Evolutionary conservation across 2,888 invertebrate species (phyloP).

Genomic region (Parapristionchus giblindavisi): DNA sequence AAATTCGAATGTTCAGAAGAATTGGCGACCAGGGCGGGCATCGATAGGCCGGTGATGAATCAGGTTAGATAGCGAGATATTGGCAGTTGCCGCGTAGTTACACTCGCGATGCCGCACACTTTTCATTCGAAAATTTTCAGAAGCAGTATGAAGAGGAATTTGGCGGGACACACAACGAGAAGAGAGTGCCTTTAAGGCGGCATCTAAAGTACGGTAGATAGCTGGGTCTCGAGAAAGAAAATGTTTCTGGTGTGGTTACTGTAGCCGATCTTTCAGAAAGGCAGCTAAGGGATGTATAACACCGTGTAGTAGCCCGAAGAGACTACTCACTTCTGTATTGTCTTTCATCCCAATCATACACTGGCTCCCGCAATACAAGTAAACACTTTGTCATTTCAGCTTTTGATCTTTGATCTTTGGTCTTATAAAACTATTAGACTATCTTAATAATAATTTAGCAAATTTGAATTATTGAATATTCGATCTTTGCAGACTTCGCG

Average conservation of each 20-base stretch:
- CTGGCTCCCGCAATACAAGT: slow-evolving; percentile 35
- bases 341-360: slow-evolving; percentile 31
- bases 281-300: background rate
- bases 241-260: too few relatives aligned
- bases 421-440: background rate
- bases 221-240: background rate
- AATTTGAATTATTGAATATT: background rate
- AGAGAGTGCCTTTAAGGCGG: background rate
- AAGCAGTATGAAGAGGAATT: slow-evolving; percentile 35
- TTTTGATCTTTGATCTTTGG: background rate
- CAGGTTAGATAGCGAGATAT: background rate
- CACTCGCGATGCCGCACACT: background rate
- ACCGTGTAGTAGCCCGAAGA: background rate
- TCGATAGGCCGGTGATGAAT: slow-evolving; percentile 34
- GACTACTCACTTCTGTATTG: background rate
- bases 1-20: too few relatives aligned
- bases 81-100: background rate
- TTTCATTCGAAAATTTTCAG: background rate
- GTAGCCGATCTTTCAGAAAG: background rate
- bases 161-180: background rate
- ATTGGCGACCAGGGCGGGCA: slow-evolving; percentile 25
- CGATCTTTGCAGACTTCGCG: slow-evolving; percentile 19
- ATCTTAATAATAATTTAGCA: background rate
- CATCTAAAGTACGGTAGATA: slow-evolving; percentile 11
- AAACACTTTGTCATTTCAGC: background rate